phyloP scores from a whole-genome alignment of 1,140 invertebrate species.

The Drosophila nebulosa region DNA sequence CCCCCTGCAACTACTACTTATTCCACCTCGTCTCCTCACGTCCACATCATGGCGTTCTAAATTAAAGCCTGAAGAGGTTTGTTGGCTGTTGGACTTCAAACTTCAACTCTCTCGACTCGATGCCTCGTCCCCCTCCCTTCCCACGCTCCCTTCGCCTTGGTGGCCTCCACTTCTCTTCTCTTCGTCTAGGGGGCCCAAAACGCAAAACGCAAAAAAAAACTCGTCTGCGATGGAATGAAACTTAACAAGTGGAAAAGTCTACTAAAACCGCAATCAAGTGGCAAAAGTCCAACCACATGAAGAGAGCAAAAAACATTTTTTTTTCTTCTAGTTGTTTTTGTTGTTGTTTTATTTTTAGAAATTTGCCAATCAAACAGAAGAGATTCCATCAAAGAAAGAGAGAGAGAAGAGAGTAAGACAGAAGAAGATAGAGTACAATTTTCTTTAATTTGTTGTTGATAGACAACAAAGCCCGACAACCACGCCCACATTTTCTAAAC shows the following conservation, averaged over 20 bases:
- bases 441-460: slow-evolving; percentile 21
- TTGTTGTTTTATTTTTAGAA: slow-evolving; percentile 65
- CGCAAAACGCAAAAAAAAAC: slow-evolving; percentile 33
- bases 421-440: slow-evolving; percentile 20
- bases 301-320: slow-evolving; percentile 27
- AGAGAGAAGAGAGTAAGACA: neutral
- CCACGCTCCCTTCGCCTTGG: neutral
- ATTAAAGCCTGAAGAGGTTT: slow-evolving; percentile 63
- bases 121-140: neutral
- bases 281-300: slow-evolving; percentile 31
- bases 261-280: slow-evolving; percentile 70
- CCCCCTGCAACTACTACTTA: slow-evolving; percentile 2
- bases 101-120: slow-evolving; percentile 32
- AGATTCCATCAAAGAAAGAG: slow-evolving; percentile 18
- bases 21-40: slow-evolving; percentile 1
- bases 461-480: slow-evolving; percentile 9
- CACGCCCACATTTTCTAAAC: slow-evolving; percentile 11
- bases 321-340: slow-evolving; percentile 20
- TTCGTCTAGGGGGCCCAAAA: neutral
- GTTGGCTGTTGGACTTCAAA: slow-evolving; percentile 23
- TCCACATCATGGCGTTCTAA: slow-evolving; percentile 49
- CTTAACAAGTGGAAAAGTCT: slow-evolving; percentile 72
- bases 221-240: slow-evolving; percentile 62
- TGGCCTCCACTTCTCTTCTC: neutral
- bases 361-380: slow-evolving; percentile 60